Evolutionary conservation across 2,113 vertebrate genomes (phyloP).

Genomic region (Regulus satrapa): DNA sequence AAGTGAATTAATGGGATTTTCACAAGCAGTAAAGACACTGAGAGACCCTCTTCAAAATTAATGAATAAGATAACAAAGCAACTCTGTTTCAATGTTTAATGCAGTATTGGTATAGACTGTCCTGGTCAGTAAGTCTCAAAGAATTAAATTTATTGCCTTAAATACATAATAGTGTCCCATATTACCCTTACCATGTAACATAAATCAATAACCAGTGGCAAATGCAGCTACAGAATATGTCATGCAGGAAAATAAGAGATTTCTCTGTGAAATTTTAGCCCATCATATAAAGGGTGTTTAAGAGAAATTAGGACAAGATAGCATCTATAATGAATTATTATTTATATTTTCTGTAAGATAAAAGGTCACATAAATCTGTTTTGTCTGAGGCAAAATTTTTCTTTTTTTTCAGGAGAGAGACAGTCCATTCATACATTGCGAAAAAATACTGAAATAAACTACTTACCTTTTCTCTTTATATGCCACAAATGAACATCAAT

Average conservation of each 20-base stretch:
- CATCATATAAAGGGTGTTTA: neutral
- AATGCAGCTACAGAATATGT: neutral
- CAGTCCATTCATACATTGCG: neutral
- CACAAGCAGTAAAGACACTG: constrained; percentile 33
- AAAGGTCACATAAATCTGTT: constrained; percentile 1
- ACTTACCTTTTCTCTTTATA: neutral
- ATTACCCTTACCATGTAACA: neutral
- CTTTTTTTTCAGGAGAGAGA: neutral
- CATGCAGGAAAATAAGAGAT: constrained; percentile 16
- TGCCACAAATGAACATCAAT: neutral
- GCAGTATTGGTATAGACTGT: constrained; percentile 1
- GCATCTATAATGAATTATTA: neutral
- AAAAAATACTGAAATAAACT: neutral
- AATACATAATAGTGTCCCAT: neutral
- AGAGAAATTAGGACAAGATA: neutral
- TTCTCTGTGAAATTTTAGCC: neutral
- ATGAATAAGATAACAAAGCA: constrained; percentile 47
- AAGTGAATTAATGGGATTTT: constrained; percentile 41
- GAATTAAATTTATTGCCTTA: constrained; percentile 30
- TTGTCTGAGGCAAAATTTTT: neutral
- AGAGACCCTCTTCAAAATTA: constrained; percentile 62
- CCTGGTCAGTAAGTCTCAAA: neutral
- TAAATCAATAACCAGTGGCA: neutral
- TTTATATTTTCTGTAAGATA: neutral
- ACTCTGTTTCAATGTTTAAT: constrained; percentile 14